A percentile compares a stretch with the other conserved stretches of the same genome.
Evolutionary conservation across 2,888 invertebrate species (phyloP).

Genomic region (Sceliomorpha sp.): DNA sequence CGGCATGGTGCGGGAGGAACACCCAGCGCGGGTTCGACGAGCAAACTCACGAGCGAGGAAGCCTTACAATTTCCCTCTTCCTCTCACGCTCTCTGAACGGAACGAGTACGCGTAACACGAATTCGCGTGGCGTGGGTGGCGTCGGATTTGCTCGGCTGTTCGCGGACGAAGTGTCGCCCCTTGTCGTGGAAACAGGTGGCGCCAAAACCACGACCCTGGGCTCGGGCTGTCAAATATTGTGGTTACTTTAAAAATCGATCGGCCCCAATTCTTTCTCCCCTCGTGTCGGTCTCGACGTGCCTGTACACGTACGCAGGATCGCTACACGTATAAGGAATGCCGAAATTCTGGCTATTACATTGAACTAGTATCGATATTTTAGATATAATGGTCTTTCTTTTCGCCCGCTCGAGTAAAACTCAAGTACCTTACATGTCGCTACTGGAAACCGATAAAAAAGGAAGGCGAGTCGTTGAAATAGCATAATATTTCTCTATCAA

Average conservation of each 20-base stretch:
- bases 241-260: conserved; percentile 79
- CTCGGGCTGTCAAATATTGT: conserved; percentile 79
- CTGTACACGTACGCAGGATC: conserved; percentile 7
- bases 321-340: conserved; percentile 7
- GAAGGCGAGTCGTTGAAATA: no score
- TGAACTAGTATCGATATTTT: conserved; percentile 6
- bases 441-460: conserved; percentile 49
- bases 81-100: conserved; percentile 46
- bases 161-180: conserved; percentile 52
- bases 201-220: conserved; percentile 71
- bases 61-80: conserved; percentile 46
- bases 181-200: conserved; percentile 75
- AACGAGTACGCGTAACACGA: conserved; percentile 51
- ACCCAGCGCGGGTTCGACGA: conserved; percentile 60
- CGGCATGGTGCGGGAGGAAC: conserved; percentile 75
- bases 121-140: conserved; percentile 57
- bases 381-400: not conserved
- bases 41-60: conserved; percentile 58
- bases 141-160: conserved; percentile 54
- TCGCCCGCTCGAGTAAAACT: conserved; percentile 22
- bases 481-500: no score
- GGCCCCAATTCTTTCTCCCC: conserved; percentile 62
- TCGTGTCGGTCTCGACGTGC: conserved; percentile 17
- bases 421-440: no score
- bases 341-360: no score